Conservation (phyloP, 2,888 invertebrate genomes). For the Cerceris rybyensis region DNA sequence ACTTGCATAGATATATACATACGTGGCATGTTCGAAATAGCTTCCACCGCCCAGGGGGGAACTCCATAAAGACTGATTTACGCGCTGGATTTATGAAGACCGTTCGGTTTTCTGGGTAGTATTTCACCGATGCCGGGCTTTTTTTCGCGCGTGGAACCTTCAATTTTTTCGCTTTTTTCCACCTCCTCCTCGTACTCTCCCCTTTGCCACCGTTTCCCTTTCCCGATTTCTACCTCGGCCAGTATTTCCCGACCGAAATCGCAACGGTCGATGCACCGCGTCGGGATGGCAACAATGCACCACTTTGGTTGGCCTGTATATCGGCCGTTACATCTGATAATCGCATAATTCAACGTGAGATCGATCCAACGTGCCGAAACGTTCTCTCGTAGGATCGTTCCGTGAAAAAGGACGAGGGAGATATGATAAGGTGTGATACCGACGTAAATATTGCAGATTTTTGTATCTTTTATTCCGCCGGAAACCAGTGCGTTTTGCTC, state of each 20-base stretch:
- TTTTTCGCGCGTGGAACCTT: constrained; percentile 59
- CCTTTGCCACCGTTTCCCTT: constrained; percentile 12
- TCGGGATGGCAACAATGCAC: constrained; percentile 43
- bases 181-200: constrained; percentile 7
- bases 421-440: constrained; percentile 42
- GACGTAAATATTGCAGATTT: background rate
- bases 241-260: constrained; percentile 19
- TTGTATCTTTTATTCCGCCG: no score
- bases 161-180: constrained; percentile 47
- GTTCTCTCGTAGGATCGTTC: constrained; percentile 29
- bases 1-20: constrained; percentile 18
- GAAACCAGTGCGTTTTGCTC: no score
- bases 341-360: constrained; percentile 60
- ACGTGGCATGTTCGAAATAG: constrained; percentile 64
- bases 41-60: constrained; percentile 64
- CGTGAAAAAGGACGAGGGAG: constrained; percentile 42
- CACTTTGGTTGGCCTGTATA: constrained; percentile 20
- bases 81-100: constrained; percentile 79
- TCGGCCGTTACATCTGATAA: constrained; percentile 56
- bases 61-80: constrained; percentile 80
- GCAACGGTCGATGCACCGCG: constrained; percentile 28
- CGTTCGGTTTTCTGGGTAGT: constrained; percentile 77
- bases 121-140: constrained; percentile 69
- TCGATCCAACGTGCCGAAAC: constrained; percentile 26
- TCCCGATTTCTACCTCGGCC: background rate